phyloP scores from a whole-genome alignment of 2,113 vertebrate species.

The Trichomycterus rosablanca region DNA sequence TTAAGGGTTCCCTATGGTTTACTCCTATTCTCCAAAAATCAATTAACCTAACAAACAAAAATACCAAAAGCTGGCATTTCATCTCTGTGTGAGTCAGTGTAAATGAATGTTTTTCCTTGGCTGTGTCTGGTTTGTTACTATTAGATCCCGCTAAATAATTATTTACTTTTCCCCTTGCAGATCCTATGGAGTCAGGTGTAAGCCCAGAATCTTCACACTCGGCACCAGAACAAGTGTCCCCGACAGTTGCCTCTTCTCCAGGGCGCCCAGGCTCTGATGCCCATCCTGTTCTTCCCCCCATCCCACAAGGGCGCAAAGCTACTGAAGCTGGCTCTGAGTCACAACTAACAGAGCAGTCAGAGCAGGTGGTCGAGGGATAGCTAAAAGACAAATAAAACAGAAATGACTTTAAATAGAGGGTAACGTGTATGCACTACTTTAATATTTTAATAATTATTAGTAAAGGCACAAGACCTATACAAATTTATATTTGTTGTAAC shows the following conservation, averaged over 20 bases:
- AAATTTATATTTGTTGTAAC: no score
- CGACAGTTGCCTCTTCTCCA: not conserved
- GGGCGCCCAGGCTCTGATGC: conserved; percentile 60
- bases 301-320: conserved; percentile 66
- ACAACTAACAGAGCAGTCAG: conserved; percentile 14
- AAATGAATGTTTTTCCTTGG: no score
- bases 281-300: conserved; percentile 78
- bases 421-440: no score
- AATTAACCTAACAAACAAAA: no score
- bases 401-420: no score
- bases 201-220: conserved; percentile 37
- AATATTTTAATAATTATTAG: no score
- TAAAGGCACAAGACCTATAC: no score
- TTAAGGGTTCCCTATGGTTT: no score
- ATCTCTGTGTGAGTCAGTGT: no score
- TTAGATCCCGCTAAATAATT: not conserved
- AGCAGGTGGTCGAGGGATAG: not conserved
- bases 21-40: no score
- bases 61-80: no score
- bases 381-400: not conserved
- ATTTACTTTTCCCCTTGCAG: conserved; percentile 27
- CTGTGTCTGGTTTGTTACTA: not conserved
- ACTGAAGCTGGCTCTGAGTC: conserved; percentile 22
- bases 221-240: conserved; percentile 29
- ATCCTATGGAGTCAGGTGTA: conserved; percentile 21